Conservation (phyloP, 2,888 invertebrate genomes). For the Drosophila rubida region DNA sequence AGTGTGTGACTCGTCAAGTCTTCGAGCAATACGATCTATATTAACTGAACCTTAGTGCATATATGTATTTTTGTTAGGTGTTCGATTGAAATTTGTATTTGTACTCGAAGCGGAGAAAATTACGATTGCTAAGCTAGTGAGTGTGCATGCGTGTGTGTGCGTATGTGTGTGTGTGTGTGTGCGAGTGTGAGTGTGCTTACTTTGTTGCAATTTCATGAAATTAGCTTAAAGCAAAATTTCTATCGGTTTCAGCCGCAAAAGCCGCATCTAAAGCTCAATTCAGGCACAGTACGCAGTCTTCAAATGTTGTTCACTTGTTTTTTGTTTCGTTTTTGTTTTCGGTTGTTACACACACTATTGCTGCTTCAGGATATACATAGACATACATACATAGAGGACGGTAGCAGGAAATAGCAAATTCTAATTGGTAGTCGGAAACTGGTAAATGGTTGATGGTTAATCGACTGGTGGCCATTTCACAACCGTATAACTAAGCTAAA, state of each 20-base stretch:
- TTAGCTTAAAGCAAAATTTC: constrained; percentile 74
- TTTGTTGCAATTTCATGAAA: constrained; percentile 50
- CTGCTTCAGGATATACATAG: constrained; percentile 5
- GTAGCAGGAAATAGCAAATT: neutral
- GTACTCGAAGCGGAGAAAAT: constrained; percentile 16
- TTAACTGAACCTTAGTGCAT: constrained; percentile 29
- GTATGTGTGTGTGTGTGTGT: constrained; percentile 2
- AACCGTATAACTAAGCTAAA: constrained; percentile 27
- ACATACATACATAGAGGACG: neutral
- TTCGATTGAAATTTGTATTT: constrained; percentile 40
- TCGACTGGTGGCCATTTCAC: constrained; percentile 5
- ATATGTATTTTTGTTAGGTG: constrained; percentile 60
- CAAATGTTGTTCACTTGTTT: constrained; percentile 24
- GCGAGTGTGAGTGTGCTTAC: constrained; percentile 6
- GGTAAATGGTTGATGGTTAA: constrained; percentile 4
- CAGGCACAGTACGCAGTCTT: constrained; percentile 49
- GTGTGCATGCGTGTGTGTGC: constrained; percentile 15
- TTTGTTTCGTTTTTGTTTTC: too few species aligned
- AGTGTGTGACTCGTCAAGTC: constrained; percentile 18
- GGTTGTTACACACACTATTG: constrained; percentile 20
- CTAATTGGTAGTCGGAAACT: constrained; percentile 1
- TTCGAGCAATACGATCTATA: constrained; percentile 20
- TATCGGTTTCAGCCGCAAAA: constrained; percentile 77
- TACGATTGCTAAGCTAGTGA: constrained; percentile 12
- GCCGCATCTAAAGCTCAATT: constrained; percentile 47